Evolutionary conservation across 2,113 vertebrate genomes (phyloP).

Genomic region (Mesocricetus auratus): DNA sequence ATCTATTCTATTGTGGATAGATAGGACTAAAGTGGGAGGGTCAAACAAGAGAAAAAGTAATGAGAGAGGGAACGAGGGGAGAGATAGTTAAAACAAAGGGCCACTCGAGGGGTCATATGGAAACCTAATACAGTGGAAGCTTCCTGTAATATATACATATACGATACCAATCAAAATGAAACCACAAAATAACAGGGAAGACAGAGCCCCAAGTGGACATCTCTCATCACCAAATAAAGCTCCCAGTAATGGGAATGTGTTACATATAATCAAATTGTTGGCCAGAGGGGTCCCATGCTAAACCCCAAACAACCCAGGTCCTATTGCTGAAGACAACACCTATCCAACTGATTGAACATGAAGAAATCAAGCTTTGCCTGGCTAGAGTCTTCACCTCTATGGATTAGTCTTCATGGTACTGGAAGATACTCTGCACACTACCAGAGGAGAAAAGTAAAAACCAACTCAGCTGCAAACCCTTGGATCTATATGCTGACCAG

Average conservation of each 20-base stretch:
- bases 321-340: neutral
- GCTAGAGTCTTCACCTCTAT: neutral
- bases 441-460: neutral
- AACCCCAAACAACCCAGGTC: neutral
- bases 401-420: neutral
- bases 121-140: neutral
- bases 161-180: neutral
- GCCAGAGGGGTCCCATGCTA: neutral
- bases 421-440: neutral
- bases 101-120: neutral
- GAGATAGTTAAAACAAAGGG: neutral
- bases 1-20: neutral
- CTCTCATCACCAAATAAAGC: neutral
- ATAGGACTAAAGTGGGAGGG: neutral
- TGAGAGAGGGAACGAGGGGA: neutral
- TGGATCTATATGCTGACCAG: neutral
- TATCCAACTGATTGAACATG: neutral
- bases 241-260: neutral
- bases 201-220: neutral
- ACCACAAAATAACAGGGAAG: neutral
- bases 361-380: neutral
- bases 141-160: neutral
- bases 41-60: neutral
- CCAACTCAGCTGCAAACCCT: neutral
- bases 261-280: neutral